Conservation (phyloP, 2,888 invertebrate genomes). For the Scelioninae gen. 2 region DNA sequence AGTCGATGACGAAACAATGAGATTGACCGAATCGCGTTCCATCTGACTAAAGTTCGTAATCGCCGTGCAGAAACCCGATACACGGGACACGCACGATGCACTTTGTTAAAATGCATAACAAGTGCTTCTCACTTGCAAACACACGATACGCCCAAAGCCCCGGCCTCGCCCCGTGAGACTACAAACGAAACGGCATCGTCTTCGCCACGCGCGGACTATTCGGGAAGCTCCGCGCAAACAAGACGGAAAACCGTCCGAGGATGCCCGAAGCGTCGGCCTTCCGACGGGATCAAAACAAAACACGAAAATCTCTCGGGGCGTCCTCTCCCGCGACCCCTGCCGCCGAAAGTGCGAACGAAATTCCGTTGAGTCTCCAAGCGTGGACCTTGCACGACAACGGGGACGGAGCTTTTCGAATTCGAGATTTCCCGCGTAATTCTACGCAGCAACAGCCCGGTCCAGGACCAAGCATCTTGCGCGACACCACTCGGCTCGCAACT, state of each 20-base stretch:
- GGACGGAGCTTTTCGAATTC: conserved; percentile 36
- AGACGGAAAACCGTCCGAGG: conserved; percentile 32
- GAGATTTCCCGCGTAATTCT: conserved; percentile 58
- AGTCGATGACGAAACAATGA: conserved; percentile 14
- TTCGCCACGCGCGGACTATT: conserved; percentile 23
- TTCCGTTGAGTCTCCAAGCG: conserved; percentile 22
- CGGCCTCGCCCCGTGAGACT: conserved; percentile 29
- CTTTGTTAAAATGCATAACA: conserved; percentile 45
- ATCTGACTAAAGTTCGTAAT: conserved; percentile 25
- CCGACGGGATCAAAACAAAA: conserved; percentile 28
- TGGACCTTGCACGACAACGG: conserved; percentile 21
- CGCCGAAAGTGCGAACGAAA: not conserved
- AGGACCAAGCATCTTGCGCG: conserved; percentile 47
- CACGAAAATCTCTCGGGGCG: not conserved
- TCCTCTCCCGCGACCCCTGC: not conserved
- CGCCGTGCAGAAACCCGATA: conserved; percentile 30
- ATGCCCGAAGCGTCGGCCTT: not conserved
- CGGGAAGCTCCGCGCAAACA: conserved; percentile 33
- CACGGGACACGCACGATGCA: conserved; percentile 32
- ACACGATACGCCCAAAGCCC: conserved; percentile 22
- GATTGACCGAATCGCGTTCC: conserved; percentile 18
- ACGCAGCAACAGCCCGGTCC: conserved; percentile 56
- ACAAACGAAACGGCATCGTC: conserved; percentile 52
- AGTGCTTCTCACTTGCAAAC: conserved; percentile 53
- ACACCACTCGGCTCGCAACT: conserved; percentile 26